These are phyloP conservation scores for Horisme vitalbata DNA, from an alignment of 2,888 invertebrate genomes.

Conservation along the genomic window DNA sequence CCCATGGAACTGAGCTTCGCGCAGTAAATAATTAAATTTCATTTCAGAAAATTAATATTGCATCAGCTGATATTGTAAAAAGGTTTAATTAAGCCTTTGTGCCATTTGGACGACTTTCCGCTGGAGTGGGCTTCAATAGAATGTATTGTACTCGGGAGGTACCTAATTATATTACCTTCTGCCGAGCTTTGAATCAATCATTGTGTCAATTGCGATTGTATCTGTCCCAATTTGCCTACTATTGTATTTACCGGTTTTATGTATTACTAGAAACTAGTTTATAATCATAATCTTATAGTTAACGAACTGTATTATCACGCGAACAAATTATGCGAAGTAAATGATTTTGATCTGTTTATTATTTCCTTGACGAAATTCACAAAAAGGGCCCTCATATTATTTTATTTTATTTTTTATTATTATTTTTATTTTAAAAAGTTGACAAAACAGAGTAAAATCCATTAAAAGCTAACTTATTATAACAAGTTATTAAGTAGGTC, in stretches of 20 bases:
- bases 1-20: conserved; percentile 57
- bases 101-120: conserved; percentile 13
- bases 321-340: too few relatives aligned
- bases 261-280: background rate
- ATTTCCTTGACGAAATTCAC: too few relatives aligned
- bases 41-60: conserved; percentile 29
- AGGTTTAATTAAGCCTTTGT: conserved; percentile 15
- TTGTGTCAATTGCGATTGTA: conserved; percentile 42
- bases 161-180: conserved; percentile 38
- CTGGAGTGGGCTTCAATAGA: conserved; percentile 4
- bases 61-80: conserved; percentile 11
- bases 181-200: conserved; percentile 42
- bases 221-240: conserved; percentile 34
- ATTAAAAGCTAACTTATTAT: too few relatives aligned
- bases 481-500: too few relatives aligned
- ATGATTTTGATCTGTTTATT: too few relatives aligned
- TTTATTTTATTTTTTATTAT: too few relatives aligned
- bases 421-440: too few relatives aligned
- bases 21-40: conserved; percentile 41
- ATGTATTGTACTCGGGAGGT: conserved; percentile 12
- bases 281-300: too few relatives aligned
- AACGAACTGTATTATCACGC: too few relatives aligned
- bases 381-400: too few relatives aligned
- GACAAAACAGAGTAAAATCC: too few relatives aligned
- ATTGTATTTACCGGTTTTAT: conserved; percentile 13